These are phyloP conservation scores for Alethe castanea DNA, from an alignment of 2,113 vertebrate genomes.

Conservation along the genomic window DNA sequence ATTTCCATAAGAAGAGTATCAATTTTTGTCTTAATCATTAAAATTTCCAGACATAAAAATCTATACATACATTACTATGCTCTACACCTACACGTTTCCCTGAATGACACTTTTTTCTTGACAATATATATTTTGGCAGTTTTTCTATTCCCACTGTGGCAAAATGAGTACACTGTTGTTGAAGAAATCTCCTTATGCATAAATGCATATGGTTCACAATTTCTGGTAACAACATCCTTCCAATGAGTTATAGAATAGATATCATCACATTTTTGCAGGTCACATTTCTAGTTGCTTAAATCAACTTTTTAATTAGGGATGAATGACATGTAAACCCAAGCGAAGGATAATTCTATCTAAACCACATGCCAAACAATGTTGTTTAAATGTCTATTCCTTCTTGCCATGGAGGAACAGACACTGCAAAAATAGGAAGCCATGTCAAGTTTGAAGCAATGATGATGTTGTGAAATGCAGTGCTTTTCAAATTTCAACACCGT, in stretches of 20 bases:
- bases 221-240: not conserved
- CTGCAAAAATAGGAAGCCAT: not conserved
- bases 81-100: not conserved
- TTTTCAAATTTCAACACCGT: not conserved
- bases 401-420: not conserved
- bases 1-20: not conserved
- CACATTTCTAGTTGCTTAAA: not conserved
- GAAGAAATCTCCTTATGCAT: not conserved
- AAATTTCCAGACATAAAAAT: not conserved
- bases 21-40: not conserved
- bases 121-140: not conserved
- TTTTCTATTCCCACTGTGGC: not conserved
- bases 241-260: not conserved
- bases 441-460: not conserved
- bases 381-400: not conserved
- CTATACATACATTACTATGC: not conserved
- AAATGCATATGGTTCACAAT: not conserved
- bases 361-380: not conserved
- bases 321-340: not conserved
- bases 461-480: not conserved
- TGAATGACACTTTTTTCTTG: not conserved
- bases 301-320: not conserved
- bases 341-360: not conserved
- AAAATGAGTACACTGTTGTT: not conserved
- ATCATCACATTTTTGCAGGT: not conserved